A percentile compares a stretch with the other conserved stretches of the same genome.
These are phyloP conservation scores for Tauraco hartlaubi DNA, from an alignment of 2,797 vertebrate genomes.

Conservation along the genomic window DNA sequence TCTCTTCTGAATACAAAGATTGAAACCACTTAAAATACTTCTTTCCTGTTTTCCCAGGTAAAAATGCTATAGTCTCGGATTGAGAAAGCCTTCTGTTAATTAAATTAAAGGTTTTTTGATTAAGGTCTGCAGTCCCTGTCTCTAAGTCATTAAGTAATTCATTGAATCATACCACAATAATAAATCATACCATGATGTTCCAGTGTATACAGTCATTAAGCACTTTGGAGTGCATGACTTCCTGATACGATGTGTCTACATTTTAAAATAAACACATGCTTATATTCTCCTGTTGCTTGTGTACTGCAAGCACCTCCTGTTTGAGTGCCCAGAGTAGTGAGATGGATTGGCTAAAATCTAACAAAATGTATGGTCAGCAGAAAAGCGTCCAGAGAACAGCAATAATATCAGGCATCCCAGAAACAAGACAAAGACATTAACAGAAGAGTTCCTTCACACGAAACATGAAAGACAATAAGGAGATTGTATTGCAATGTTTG, in stretches of 20 bases:
- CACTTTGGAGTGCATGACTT: constrained; percentile 43
- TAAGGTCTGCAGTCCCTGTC: background rate
- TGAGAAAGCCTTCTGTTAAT: background rate
- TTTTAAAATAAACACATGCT: constrained; percentile 53
- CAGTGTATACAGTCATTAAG: constrained; percentile 39
- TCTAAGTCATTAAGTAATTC: background rate
- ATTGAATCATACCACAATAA: constrained; percentile 21
- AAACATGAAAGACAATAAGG: background rate
- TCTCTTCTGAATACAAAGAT: background rate
- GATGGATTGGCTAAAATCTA: constrained; percentile 15
- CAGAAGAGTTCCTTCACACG: background rate
- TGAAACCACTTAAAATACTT: background rate
- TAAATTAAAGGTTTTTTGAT: background rate
- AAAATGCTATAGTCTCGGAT: background rate
- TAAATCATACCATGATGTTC: background rate
- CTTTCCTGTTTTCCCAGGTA: background rate
- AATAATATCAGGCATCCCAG: background rate
- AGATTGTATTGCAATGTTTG: background rate
- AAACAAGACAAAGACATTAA: background rate
- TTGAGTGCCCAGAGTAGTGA: background rate
- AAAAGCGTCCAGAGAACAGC: background rate
- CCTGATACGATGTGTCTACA: constrained; percentile 16
- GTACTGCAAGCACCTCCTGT: constrained; percentile 6
- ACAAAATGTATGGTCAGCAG: background rate
- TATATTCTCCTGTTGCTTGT: constrained; percentile 31